A percentile compares a stretch with the other conserved stretches of the same genome.
Conservation (phyloP, 2,113 vertebrate species). For the Hirundichthys speculiger region DNA sequence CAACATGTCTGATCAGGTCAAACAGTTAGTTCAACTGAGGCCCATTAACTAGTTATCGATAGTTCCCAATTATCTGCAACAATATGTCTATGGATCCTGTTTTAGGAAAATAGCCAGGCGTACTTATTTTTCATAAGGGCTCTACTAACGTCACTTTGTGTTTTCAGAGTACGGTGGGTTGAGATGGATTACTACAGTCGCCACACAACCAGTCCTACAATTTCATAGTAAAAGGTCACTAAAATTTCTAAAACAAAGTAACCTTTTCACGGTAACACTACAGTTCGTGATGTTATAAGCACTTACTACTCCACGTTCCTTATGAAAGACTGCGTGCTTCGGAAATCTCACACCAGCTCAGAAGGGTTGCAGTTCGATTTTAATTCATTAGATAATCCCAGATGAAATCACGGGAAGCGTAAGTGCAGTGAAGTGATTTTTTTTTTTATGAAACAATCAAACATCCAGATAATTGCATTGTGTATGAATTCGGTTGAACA, state of each 20-base stretch:
- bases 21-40: neutral
- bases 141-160: slow-evolving; percentile 27
- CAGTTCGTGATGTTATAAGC: slow-evolving; percentile 59
- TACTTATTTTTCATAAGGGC: slow-evolving; percentile 23
- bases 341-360: slow-evolving; percentile 61
- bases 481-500: slow-evolving; percentile 77
- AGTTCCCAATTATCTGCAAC: neutral
- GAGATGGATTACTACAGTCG: neutral
- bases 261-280: slow-evolving; percentile 9
- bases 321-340: slow-evolving; percentile 67
- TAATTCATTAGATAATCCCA: slow-evolving; percentile 51
- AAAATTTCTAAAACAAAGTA: neutral
- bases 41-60: neutral
- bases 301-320: slow-evolving; percentile 82
- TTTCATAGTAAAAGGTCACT: neutral
- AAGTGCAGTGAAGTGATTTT: slow-evolving; percentile 33
- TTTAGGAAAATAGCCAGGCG: slow-evolving; percentile 15
- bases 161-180: slow-evolving; percentile 13
- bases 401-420: slow-evolving; percentile 11
- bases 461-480: slow-evolving; percentile 64
- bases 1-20: too few species aligned
- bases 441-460: slow-evolving; percentile 39
- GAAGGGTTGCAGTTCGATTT: slow-evolving; percentile 52
- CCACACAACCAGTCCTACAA: neutral
- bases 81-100: neutral